Evolutionary conservation across 53 echinoderm and acorn worm species (phyloP).

Genomic region (Hippasteria phrygiana): DNA sequence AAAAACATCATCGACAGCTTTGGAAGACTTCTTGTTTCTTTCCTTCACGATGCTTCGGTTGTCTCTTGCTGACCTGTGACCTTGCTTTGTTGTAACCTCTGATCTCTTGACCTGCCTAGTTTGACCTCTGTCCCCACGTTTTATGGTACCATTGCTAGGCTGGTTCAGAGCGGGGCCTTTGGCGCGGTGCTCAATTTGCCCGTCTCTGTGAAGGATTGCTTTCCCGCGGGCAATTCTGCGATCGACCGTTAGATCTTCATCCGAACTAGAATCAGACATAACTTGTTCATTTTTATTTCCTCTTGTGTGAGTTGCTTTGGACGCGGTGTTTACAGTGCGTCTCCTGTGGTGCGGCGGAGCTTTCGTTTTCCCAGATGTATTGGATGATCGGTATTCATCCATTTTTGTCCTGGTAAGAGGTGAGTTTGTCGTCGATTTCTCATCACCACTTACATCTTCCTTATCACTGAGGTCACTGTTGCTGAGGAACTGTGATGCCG

Average conservation of each 20-base stretch:
- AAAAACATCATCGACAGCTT: conserved; percentile 74
- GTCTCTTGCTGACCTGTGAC: not conserved
- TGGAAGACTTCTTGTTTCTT: not conserved
- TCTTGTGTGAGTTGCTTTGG: not conserved
- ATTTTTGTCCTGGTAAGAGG: not conserved
- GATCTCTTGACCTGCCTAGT: conserved; percentile 10
- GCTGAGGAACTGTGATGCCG: conserved; percentile 74
- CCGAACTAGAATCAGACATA: conserved; percentile 10
- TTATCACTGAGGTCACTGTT: conserved; percentile 24
- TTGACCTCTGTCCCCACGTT: conserved; percentile 14
- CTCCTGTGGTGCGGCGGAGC: not conserved
- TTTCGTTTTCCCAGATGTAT: not conserved
- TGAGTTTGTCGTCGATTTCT: not conserved
- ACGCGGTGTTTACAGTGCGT: not conserved
- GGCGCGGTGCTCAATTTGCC: conserved; percentile 37
- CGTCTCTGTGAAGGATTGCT: conserved; percentile 57
- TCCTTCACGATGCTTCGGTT: conserved; percentile 13
- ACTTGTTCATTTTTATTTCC: not conserved
- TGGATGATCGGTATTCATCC: not conserved
- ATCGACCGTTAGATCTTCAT: not conserved
- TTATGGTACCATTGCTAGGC: not conserved
- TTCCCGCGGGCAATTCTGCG: conserved; percentile 22
- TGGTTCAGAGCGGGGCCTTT: not conserved
- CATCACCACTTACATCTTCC: not conserved
- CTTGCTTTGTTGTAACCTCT: not conserved